Base-by-base conservation (phyloP, 2,797 vertebrate species). In the Petrocephalus sullivani region DNA sequence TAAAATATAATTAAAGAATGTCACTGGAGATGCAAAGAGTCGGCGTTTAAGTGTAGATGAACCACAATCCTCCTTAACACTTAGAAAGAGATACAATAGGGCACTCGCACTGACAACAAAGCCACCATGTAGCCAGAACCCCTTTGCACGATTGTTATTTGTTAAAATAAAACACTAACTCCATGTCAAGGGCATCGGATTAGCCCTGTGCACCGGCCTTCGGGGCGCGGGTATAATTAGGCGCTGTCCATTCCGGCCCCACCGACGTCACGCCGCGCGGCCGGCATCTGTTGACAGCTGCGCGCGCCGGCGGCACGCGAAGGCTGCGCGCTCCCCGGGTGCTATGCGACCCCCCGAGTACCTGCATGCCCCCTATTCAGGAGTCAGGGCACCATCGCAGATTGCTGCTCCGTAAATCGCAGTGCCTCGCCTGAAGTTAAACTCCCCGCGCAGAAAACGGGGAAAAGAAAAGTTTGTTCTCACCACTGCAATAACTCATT, bases 221-320 rank as follows among this genome's bases (percentile, higher is more conserved):
- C 91, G 93, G 10, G 91, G 94, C 89, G 88, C 5, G 91, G 97
- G 96, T 99, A 99, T 97, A 98, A 96, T 98, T 99, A 99, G 98
- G 93, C 8, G 41, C 90, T 93, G 94, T 96, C 96, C 96, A 96
- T 96, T 97, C 96, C 97, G 95, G 96, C 96, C 95, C 96, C 92
- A 91, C 95, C 94, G 95, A 97, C 95, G 96, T 98, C 97, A 98
- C 96, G 95, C 92, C 95, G 96, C 96, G 96, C 95, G 96, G 93
- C 96, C 90, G 95, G 97, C 98, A 98, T 98, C 97, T 98, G 98
- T 97, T 98, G 97, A 98, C 97, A 98, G 97, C 94, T 95, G 97
- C 97, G 90, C 12, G 92, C 96, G 94, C 98, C 97, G 96, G 94
- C 90, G 93, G 96, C 95, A 96, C 95, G 95, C 95, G 96, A 96